Conservation (phyloP, 1,140 invertebrate genomes). For the Ostrea denselamellosa region DNA sequence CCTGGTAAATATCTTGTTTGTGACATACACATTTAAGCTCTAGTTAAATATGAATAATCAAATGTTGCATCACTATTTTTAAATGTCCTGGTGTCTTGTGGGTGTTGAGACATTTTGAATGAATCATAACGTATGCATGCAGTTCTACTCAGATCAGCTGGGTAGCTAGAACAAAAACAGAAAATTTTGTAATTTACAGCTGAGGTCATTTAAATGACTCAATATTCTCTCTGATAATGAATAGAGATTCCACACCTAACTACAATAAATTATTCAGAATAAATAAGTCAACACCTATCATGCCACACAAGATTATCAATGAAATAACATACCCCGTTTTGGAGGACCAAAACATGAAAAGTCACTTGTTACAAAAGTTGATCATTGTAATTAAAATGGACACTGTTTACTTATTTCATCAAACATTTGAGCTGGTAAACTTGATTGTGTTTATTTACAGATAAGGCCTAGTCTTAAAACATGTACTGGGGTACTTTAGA, state of each 20-base stretch:
- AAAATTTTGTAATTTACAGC: not conserved
- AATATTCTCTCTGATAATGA: not conserved
- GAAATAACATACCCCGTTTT: not conserved
- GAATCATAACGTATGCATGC: not conserved
- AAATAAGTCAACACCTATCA: not conserved
- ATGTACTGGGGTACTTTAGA: not conserved
- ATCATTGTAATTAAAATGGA: conserved; percentile 1
- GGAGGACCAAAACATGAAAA: not conserved
- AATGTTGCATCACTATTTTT: not conserved
- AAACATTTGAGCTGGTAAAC: not conserved
- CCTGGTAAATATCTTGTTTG: conserved; percentile 16
- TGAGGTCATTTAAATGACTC: not conserved
- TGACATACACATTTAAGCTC: not conserved
- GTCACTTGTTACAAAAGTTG: not conserved
- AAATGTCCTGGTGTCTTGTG: not conserved
- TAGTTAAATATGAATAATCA: conserved; percentile 18
- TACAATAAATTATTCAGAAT: not conserved
- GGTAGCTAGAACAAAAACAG: not conserved
- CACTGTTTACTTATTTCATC: conserved; percentile 21
- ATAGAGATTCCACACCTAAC: not conserved
- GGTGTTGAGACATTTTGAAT: not conserved
- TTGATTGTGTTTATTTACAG: not conserved
- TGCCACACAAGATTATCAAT: not conserved
- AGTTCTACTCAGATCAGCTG: not conserved
- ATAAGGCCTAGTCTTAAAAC: not conserved